Conservation (phyloP, 1,140 invertebrate species). For the Medauroidea extradentata region DNA sequence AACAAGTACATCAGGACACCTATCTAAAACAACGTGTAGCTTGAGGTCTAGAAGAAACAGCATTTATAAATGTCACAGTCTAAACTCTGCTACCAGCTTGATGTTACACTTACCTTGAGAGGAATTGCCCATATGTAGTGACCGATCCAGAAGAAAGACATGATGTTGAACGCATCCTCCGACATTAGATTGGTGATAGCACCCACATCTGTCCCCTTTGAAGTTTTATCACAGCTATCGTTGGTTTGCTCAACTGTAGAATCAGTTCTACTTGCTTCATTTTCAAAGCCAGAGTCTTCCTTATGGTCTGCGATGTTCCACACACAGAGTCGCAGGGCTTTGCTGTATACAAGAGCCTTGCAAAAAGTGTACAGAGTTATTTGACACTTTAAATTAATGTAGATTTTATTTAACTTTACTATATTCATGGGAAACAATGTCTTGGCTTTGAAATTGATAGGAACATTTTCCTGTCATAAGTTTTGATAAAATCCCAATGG, state of each 20-base stretch:
- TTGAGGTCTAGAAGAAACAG: neutral
- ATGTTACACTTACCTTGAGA: conserved; percentile 60
- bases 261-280: neutral
- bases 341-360: conserved; percentile 63
- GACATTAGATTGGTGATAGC: conserved; percentile 77
- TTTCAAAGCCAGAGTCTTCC: conserved; percentile 1
- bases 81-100: neutral
- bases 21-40: conserved; percentile 55
- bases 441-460: no score
- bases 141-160: conserved; percentile 78
- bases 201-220: conserved; percentile 36
- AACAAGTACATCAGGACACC: conserved; percentile 65
- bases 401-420: neutral
- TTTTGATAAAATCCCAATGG: no score
- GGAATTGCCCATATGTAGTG: conserved; percentile 86
- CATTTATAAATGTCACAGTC: neutral
- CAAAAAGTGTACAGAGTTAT: neutral
- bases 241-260: conserved; percentile 11
- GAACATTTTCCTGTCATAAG: no score
- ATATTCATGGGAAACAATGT: no score
- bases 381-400: neutral
- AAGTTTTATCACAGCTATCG: neutral
- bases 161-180: conserved; percentile 75
- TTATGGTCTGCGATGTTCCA: conserved; percentile 7
- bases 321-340: conserved; percentile 38